A percentile compares a stretch with the other conserved stretches of the same genome.
Evolutionary conservation across 1,140 invertebrate species (phyloP).

Genomic region (Bombus affinis): DNA sequence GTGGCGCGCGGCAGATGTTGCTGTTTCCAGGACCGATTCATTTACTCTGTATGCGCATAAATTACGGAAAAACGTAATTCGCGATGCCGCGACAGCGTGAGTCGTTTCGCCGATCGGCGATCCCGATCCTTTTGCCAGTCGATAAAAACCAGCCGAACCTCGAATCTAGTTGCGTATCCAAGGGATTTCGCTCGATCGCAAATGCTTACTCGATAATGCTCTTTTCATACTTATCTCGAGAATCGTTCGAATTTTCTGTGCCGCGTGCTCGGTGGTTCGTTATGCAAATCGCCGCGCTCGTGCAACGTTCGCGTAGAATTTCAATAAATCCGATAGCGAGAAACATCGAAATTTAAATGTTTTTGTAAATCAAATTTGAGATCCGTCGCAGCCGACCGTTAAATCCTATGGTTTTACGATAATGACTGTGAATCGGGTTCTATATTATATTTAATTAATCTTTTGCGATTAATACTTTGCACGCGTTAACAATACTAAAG

Average conservation of each 20-base stretch:
- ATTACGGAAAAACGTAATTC: slow-evolving; percentile 33
- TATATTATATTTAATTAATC: no score
- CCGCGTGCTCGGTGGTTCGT: no score
- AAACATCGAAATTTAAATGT: background rate
- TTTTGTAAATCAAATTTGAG: no score
- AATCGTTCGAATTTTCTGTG: no score
- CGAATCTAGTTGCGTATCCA: background rate
- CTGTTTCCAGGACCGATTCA: slow-evolving; percentile 47
- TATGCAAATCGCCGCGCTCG: no score
- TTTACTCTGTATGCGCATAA: slow-evolving; percentile 55
- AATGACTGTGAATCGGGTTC: no score
- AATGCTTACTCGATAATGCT: background rate
- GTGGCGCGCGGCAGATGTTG: slow-evolving; percentile 42
- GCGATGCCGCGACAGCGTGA: background rate
- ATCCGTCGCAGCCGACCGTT: no score
- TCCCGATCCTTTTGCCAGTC: background rate
- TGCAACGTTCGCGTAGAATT: no score
- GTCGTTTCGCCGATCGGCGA: background rate
- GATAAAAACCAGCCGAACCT: background rate
- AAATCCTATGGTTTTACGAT: no score
- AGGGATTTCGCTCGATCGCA: background rate
- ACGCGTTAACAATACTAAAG: no score
- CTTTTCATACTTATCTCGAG: no score
- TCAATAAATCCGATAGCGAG: background rate
- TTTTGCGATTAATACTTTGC: no score